A percentile compares a stretch with the other conserved stretches of the same genome.
phyloP scores from a whole-genome alignment of 2,888 invertebrate species.

The Lepidochitona cinerea region DNA sequence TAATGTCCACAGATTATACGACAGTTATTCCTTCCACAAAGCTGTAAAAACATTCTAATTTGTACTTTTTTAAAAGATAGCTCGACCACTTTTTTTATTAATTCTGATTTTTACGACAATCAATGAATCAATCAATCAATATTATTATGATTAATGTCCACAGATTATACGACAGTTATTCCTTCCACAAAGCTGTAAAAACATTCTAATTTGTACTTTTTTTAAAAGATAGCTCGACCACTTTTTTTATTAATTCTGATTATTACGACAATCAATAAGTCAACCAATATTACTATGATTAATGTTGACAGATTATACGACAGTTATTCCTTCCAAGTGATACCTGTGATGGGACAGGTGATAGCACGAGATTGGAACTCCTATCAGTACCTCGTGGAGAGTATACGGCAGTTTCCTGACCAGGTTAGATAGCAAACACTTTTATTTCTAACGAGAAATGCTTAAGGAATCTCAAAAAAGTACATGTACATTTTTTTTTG shows the following conservation, averaged over 20 bases:
- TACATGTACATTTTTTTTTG: no score
- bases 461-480: no score
- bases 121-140: no score
- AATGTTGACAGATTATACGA: constrained; percentile 92
- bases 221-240: neutral
- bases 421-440: no score
- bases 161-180: neutral
- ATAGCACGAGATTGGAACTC: constrained; percentile 95
- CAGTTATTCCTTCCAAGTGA: constrained; percentile 96
- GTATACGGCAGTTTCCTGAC: constrained; percentile 95
- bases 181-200: no score
- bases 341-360: constrained; percentile 95
- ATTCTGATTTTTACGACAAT: no score
- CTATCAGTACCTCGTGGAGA: constrained; percentile 98
- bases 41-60: neutral
- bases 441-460: no score
- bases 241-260: constrained; percentile 42
- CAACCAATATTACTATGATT: no score
- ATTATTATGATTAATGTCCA: no score
- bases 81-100: constrained; percentile 31
- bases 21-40: neutral
- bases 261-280: no score
- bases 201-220: neutral
- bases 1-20: neutral
- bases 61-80: neutral